Evolutionary conservation across 2,113 vertebrate genomes (phyloP).

Genomic region (Motacilla tschutschensis): DNA sequence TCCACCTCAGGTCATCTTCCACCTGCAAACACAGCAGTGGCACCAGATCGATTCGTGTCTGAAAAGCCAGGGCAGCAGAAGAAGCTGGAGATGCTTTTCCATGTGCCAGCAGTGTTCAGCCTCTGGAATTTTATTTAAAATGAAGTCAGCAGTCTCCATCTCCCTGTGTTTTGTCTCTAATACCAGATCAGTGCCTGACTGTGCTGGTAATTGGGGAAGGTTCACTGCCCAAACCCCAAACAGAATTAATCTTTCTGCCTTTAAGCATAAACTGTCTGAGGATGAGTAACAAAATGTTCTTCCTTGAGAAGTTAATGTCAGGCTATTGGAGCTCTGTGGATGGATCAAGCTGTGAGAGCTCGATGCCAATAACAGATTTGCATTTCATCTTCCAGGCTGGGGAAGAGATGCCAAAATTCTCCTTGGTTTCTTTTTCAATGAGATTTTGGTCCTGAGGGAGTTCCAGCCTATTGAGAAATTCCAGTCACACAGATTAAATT

Average conservation of each 20-base stretch:
- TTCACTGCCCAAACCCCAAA: slow-evolving; percentile 1
- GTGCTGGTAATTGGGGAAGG: neutral
- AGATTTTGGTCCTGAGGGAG: slow-evolving; percentile 13
- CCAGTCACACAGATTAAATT: neutral
- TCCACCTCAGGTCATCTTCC: neutral
- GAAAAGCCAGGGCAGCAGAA: neutral
- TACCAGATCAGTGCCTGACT: neutral
- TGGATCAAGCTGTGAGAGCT: slow-evolving; percentile 46
- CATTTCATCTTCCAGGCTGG: slow-evolving; percentile 35
- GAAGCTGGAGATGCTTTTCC: neutral
- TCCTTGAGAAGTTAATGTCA: slow-evolving; percentile 46
- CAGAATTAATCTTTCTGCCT: slow-evolving; percentile 14
- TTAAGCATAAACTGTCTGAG: slow-evolving; percentile 10
- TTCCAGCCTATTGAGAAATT: slow-evolving; percentile 30
- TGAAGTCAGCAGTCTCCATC: neutral
- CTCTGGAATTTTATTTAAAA: neutral
- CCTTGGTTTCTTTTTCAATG: slow-evolving; percentile 37
- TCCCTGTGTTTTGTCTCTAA: neutral
- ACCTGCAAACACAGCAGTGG: neutral
- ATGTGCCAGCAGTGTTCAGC: neutral
- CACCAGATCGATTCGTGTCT: fast-evolving
- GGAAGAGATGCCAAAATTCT: slow-evolving; percentile 31
- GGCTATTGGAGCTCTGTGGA: slow-evolving; percentile 29
- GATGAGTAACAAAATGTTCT: slow-evolving; percentile 49
- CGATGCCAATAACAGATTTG: slow-evolving; percentile 45